phyloP scores from a whole-genome alignment of 2,797 vertebrate genomes.

The Loris lydekkerianus region DNA sequence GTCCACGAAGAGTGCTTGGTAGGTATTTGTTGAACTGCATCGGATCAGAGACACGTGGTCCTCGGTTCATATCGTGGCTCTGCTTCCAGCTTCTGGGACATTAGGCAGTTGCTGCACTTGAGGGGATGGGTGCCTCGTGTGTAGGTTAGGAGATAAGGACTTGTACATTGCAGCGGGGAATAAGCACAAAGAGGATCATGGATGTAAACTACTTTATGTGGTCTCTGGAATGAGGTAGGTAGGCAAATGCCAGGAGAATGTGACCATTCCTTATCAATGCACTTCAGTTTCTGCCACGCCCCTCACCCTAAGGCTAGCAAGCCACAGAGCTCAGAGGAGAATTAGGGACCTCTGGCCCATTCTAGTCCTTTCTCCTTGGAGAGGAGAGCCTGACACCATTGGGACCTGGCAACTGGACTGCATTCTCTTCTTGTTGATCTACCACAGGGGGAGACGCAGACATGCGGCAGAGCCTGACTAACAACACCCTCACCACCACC shows the following conservation, averaged over 20 bases:
- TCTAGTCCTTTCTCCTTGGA: neutral
- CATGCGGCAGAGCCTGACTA: neutral
- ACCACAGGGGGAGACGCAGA: neutral
- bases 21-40: neutral
- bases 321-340: neutral
- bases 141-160: neutral
- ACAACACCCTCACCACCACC: rapidly evolving
- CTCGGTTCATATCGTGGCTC: neutral
- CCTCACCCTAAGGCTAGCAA: neutral
- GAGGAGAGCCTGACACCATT: neutral
- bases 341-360: neutral
- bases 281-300: neutral
- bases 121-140: neutral
- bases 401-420: neutral
- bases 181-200: neutral
- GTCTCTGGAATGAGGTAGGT: neutral
- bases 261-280: neutral
- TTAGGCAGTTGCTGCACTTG: neutral
- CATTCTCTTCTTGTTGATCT: neutral
- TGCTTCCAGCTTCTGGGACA: neutral
- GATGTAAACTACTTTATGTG: neutral
- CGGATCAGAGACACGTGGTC: neutral
- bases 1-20: neutral
- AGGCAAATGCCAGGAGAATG: neutral
- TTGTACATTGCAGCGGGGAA: neutral